These are phyloP conservation scores for Hepsetus odoe DNA, from an alignment of 2,113 vertebrate species.

Conservation along the genomic window DNA sequence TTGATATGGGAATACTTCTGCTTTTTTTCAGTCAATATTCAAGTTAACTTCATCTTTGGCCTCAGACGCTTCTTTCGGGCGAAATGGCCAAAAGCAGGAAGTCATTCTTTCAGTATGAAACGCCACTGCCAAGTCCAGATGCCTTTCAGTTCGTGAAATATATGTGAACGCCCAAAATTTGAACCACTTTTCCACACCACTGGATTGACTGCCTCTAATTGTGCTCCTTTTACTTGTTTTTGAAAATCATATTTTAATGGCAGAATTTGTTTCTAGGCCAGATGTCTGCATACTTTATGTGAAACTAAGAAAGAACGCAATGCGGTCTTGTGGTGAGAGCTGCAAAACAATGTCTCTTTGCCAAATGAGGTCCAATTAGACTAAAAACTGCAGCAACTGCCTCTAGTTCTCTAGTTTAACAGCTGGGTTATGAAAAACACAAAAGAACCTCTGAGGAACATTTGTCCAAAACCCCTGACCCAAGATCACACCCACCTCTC, in stretches of 20 bases:
- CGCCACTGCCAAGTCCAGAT: constrained; percentile 22
- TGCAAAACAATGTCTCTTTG: constrained; percentile 9
- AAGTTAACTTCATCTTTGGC: constrained; percentile 33
- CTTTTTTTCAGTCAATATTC: not conserved
- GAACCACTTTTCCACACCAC: not conserved
- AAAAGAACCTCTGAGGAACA: not conserved
- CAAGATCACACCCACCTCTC: not conserved
- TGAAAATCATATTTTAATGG: constrained; percentile 9
- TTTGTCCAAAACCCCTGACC: not conserved
- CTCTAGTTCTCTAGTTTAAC: not conserved
- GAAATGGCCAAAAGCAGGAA: constrained; percentile 46
- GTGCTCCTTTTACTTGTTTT: not conserved
- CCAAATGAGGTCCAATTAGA: not conserved
- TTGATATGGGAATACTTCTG: not conserved
- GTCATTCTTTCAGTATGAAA: constrained; percentile 40
- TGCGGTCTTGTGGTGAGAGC: constrained; percentile 4
- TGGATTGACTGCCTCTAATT: not conserved
- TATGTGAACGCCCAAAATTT: not conserved
- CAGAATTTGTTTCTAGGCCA: not conserved
- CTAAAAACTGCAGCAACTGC: not conserved
- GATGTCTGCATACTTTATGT: not conserved
- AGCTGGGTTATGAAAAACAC: not conserved
- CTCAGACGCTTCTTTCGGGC: not conserved
- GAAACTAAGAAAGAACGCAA: not conserved
- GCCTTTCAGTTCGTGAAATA: constrained; percentile 43